Evolutionary conservation across 2,888 invertebrate species (phyloP).

Genomic region (Bimastos eiseni): DNA sequence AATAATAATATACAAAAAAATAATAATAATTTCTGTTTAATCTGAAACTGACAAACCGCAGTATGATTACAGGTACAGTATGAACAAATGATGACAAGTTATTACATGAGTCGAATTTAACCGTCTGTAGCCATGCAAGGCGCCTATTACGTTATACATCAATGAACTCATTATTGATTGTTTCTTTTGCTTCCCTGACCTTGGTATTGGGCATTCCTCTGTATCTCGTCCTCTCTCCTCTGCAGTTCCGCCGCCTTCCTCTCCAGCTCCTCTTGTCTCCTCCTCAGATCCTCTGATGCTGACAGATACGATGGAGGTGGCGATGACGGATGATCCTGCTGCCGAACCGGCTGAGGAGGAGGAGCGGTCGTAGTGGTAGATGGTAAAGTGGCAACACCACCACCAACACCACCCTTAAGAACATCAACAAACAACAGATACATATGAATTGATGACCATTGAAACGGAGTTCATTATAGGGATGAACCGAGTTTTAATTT

Average conservation of each 20-base stretch:
- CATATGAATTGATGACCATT: too few species aligned
- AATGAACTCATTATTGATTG: neutral
- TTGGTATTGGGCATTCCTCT: conserved; percentile 30
- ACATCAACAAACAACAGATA: neutral
- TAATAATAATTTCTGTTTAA: too few species aligned
- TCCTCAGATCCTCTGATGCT: conserved; percentile 63
- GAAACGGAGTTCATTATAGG: too few species aligned
- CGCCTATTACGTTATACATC: too few species aligned
- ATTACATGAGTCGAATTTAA: too few species aligned
- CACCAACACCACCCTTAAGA: conserved; percentile 8
- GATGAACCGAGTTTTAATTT: too few species aligned
- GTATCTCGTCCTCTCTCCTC: conserved; percentile 78
- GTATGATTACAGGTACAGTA: too few species aligned
- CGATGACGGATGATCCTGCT: neutral
- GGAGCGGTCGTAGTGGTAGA: too few species aligned
- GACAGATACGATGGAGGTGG: conserved; percentile 73
- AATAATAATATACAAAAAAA: too few species aligned
- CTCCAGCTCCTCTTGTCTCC: conserved; percentile 74
- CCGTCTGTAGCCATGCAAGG: too few species aligned
- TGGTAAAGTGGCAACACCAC: conserved; percentile 21
- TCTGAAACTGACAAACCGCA: too few species aligned
- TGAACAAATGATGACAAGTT: too few species aligned
- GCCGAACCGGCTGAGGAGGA: neutral
- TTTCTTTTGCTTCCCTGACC: conserved; percentile 25
- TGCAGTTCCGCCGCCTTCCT: conserved; percentile 86